Evolutionary conservation across 2,797 vertebrate genomes (phyloP).

Genomic region (Threskiornis aethiopicus): DNA sequence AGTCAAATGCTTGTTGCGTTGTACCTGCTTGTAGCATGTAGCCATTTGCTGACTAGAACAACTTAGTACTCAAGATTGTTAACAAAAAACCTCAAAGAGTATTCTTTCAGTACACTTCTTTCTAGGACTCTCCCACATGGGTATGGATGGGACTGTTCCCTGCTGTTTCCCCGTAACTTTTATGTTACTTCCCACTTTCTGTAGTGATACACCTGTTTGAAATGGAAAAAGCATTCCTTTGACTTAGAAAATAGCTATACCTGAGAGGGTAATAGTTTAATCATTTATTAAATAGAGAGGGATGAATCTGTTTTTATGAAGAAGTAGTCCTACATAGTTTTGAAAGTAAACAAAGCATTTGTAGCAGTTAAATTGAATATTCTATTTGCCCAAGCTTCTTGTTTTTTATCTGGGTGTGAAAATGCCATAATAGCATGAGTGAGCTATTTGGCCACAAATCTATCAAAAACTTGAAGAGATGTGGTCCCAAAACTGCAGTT

Average conservation of each 20-base stretch:
- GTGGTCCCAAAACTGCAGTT: background rate
- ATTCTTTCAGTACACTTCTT: background rate
- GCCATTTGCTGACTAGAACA: background rate
- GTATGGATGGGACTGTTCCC: background rate
- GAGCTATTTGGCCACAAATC: background rate
- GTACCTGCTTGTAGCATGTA: background rate
- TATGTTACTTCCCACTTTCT: background rate
- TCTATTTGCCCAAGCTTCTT: background rate
- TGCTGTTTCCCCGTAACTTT: background rate
- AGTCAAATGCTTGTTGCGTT: background rate
- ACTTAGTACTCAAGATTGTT: background rate
- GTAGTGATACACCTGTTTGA: background rate
- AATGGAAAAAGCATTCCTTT: background rate
- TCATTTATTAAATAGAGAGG: background rate
- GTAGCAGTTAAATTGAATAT: background rate
- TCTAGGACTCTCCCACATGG: background rate
- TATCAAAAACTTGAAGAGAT: background rate
- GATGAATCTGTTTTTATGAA: background rate
- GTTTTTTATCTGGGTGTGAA: background rate
- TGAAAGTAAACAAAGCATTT: background rate
- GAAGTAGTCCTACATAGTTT: background rate
- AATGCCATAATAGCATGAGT: background rate
- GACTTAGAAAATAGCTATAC: background rate
- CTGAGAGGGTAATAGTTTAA: background rate
- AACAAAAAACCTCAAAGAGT: background rate